A percentile compares a stretch with the other conserved stretches of the same genome.
phyloP scores from a whole-genome alignment of 1,140 invertebrate species.

The Anastrepha ludens region DNA sequence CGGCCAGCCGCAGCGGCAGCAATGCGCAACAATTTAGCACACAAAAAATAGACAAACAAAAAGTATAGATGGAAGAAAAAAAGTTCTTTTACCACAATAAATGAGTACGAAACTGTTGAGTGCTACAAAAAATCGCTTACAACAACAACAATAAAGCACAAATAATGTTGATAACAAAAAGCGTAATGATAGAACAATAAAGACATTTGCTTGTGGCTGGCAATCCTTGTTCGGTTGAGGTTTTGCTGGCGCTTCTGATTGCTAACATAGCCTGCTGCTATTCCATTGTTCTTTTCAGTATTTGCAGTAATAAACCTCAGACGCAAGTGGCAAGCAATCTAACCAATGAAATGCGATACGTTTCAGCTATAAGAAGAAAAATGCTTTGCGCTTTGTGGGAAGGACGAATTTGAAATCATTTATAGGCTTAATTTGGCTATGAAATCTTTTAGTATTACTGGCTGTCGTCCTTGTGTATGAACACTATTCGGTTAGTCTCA shows the following conservation, averaged over 20 bases:
- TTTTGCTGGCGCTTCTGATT: slow-evolving; percentile 1
- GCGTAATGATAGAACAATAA: slow-evolving; percentile 40
- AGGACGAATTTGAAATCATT: too few species aligned
- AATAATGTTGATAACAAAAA: slow-evolving; percentile 13
- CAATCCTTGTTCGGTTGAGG: background rate
- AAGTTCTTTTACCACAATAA: background rate
- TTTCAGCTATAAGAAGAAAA: too few species aligned
- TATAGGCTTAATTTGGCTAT: too few species aligned
- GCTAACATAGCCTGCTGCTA: background rate
- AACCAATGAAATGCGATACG: background rate
- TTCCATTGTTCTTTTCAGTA: background rate
- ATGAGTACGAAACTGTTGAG: background rate
- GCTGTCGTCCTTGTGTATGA: too few species aligned
- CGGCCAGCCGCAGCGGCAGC: background rate
- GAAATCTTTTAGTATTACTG: too few species aligned
- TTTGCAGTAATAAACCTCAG: background rate
- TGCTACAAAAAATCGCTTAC: slow-evolving; percentile 15
- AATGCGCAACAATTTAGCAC: slow-evolving; percentile 47
- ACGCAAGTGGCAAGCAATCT: background rate
- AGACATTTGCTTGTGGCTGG: slow-evolving; percentile 34
- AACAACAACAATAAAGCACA: background rate
- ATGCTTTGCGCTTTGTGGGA: too few species aligned
- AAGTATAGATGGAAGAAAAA: background rate
- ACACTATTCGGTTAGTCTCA: too few species aligned
- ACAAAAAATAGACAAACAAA: background rate